Evolutionary conservation across 2,888 invertebrate genomes (phyloP), one percentile per base, ranked within the genome.

Genomic region (Trilocha varians): DNA sequence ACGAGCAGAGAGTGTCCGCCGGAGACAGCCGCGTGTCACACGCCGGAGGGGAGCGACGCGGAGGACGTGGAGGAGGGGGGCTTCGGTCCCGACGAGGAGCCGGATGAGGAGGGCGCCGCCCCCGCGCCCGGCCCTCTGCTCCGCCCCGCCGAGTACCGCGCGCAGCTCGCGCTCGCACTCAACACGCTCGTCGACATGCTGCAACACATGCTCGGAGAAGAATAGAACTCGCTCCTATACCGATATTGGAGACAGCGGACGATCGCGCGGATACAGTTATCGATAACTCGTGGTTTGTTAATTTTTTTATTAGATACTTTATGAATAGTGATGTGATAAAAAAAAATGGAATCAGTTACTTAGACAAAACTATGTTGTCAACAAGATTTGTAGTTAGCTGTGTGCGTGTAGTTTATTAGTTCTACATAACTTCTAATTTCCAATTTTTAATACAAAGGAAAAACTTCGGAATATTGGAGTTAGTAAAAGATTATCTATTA

Each of bases 21-120:
- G 43, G 55, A 25, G 39, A 32, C 32, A 55, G 39, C 49, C 54
- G 18, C 66, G 64, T 68, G 69, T 45, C 66, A 59, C 48, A 66
- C 72, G 46, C 66, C 65, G 9, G 65, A 65, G 18, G 72, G 63
- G 50, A 71, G 69, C 59, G 70, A 70, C 47, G 62, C 62, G 25
- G 71, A 70, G 44, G 75, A 71, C 50, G 55, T 57, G 13, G 68
- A 64, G 46, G 57, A 38, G 14, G 48, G 43, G 41, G 46, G 39
- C 38, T 49, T 49, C 41, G 55, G 57, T 16, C 50, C 52, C 36
- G 52, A 53, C 8, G 51, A 45, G 33, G 52, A 47, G 40, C 45
- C 50, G 2, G 40, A 45, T 39, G 44, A 46, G 17, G 49, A 48
- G 44, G 33, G 48, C n/a, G 42, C 44, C 16, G 46, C 56, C 13